Base-by-base conservation (phyloP, 2,113 vertebrate genomes). In the Sapajus apella region DNA sequence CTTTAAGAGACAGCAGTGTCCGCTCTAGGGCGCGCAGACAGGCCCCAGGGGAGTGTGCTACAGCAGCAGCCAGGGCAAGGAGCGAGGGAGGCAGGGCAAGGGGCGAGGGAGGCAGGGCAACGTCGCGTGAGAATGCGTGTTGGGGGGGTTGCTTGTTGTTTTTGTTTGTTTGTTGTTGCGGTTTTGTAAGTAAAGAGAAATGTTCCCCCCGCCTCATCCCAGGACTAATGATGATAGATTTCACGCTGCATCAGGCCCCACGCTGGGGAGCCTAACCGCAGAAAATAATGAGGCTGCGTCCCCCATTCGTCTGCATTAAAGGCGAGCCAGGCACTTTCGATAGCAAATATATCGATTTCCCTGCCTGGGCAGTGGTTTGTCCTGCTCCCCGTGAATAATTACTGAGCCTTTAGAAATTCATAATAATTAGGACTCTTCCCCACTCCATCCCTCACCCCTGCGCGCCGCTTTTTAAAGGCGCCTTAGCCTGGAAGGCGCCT, bases 301-400 rank as follows among this genome's bases (percentile, higher is more conserved):
- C 97, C 61, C 96, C 91, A 98, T 97, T 92, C 92, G 92, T 98
- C 97, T 97, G 95, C 91, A 98, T 98, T 98, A 98, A 96, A 97
- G 82, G 95, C 70, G 66, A 97, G 93, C 87, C 61, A 93, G 94
- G 96, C 97, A 97, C 96, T 97, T 98, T 97, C 92, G 72, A 97
- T 98, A 97, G 92, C 96, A 96, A 98, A 96, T 97, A 94, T 61
- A 98, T 98, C 64, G 98, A 98, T 98, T 97, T 43, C 37, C 90
- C 87, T 52, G 37, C 90, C 90, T 14, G 7, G 79, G 72, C 75
- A 27, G n/a, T 23, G 84, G 84, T 94, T 92, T 96, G 89, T 93
- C 93, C 95, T 90, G 73, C 87, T 97, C 81, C 27, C 35, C 16
- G 56, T 97, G 96, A 98, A 97, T 98, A 97, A 98, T 98, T 94